phyloP scores from a whole-genome alignment of 2,888 invertebrate genomes.

The Nemotelus nigrinus region DNA sequence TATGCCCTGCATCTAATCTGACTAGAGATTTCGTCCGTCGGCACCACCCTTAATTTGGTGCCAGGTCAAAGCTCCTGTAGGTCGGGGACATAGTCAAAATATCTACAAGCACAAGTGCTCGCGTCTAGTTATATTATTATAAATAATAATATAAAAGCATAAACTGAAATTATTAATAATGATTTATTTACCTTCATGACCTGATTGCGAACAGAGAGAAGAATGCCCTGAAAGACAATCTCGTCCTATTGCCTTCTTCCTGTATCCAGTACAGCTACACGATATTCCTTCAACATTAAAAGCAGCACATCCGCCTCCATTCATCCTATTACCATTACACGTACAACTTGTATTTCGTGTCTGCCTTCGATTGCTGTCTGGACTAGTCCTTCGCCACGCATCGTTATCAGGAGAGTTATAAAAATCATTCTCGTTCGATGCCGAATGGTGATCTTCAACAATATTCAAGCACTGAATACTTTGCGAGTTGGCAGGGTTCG shows the following conservation, averaged over 20 bases:
- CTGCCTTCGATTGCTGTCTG: neutral
- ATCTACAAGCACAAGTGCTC: too few relatives aligned
- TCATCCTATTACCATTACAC: neutral
- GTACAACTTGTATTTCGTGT: neutral
- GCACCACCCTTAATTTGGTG: too few relatives aligned
- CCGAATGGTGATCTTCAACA: neutral
- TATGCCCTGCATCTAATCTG: too few relatives aligned
- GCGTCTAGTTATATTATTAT: too few relatives aligned
- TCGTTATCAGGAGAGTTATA: neutral
- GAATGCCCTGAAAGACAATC: slow-evolving; percentile 21
- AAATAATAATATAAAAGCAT: too few relatives aligned
- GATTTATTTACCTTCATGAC: slow-evolving; percentile 15
- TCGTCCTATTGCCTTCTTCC: neutral
- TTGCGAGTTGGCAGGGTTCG: neutral
- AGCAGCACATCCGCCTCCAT: neutral
- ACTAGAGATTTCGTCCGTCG: too few relatives aligned
- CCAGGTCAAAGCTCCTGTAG: too few relatives aligned
- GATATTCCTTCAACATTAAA: neutral
- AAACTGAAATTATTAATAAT: too few relatives aligned
- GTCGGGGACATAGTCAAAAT: too few relatives aligned
- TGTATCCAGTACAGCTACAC: neutral
- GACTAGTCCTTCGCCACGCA: neutral
- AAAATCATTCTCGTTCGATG: neutral
- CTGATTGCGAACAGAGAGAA: slow-evolving; percentile 16
- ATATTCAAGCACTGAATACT: slow-evolving; percentile 45